These are phyloP conservation scores for Pammene fasciana DNA, from an alignment of 2,888 invertebrate species.

Conservation along the genomic window DNA sequence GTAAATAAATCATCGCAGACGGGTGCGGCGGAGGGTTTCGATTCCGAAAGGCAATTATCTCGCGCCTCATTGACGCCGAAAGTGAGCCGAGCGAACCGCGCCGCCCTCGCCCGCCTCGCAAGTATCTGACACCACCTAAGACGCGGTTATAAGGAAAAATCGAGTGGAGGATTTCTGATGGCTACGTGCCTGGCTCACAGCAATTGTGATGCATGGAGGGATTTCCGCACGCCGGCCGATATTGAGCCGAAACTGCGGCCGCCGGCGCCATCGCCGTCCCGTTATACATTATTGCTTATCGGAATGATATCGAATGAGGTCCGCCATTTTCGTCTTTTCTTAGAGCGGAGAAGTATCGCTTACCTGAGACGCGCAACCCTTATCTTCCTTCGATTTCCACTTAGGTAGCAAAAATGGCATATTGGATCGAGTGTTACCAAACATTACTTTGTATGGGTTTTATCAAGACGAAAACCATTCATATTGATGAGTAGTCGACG, in stretches of 20 bases:
- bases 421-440: conserved; percentile 44
- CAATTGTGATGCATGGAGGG: conserved; percentile 74
- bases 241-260: conserved; percentile 65
- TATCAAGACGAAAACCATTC: conserved; percentile 30
- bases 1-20: conserved; percentile 83
- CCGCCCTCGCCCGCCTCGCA: conserved; percentile 61
- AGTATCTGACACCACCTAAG: conserved; percentile 74
- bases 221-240: conserved; percentile 69
- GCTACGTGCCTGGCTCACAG: conserved; percentile 71
- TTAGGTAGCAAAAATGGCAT: conserved; percentile 48
- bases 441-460: conserved; percentile 42
- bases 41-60: conserved; percentile 81
- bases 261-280: conserved; percentile 51
- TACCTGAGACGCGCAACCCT: conserved; percentile 56
- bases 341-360: conserved; percentile 58
- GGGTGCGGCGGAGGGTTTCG: conserved; percentile 75
- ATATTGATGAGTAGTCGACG: conserved; percentile 28
- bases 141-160: conserved; percentile 73
- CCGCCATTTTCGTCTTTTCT: conserved; percentile 67
- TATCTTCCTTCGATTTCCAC: conserved; percentile 61
- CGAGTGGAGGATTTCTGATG: conserved; percentile 67
- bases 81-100: conserved; percentile 67
- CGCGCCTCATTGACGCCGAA: conserved; percentile 80
- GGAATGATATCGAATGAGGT: conserved; percentile 70
- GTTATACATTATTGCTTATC: conserved; percentile 71